Base-by-base conservation (phyloP, 53 echinoderm and acorn worm genomes). In the Holothuria leucospilota region DNA sequence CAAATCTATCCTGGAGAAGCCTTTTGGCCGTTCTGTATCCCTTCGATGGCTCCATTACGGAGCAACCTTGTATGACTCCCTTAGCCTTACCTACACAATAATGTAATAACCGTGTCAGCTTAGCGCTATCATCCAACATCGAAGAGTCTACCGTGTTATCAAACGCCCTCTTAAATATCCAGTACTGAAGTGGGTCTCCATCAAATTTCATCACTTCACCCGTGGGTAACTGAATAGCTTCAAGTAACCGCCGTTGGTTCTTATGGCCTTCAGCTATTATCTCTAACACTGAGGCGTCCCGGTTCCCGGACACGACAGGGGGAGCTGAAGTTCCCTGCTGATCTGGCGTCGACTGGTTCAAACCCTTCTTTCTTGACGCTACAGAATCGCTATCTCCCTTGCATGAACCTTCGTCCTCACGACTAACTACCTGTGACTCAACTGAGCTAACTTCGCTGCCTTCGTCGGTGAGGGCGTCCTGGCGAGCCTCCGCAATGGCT, bases 151-250 rank as follows among this genome's bases (percentile, higher is more conserved):
- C 53, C 5, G 51, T 79, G 56, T 79, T 56, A 8, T 73, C 74
- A 25, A 79, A 79, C n/a, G 41, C 27, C 24, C 78, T 30, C 77
- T 77, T 60, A 49, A 86, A 86, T 65, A 72, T 62, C 86, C 78
- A 77, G 74, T 72, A 86, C 25, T 46, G 27, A 69, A 71, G 56
- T 53, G 62, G 86, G 51, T 85, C 73, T 58, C 86, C 86, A 8
- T 85, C 86, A 61, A 51, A 71, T 2, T 52, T 49, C 29, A 69
- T 71, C 10, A 73, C 27, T 38, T 85, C 73, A 34, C 29, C 65
- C 27, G 74, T 38, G 1, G 78, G 87, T 14, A 87, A 51, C 39
- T 91, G 87, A 84, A 87, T 75, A 4, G 84, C 39, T 56, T 87
- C 84, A 11, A 91, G 59, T 56, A 87, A 34, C 18, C 77, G n/a